Conservation (phyloP, 2,888 invertebrate genomes). For the Pemphredon lugubris region DNA sequence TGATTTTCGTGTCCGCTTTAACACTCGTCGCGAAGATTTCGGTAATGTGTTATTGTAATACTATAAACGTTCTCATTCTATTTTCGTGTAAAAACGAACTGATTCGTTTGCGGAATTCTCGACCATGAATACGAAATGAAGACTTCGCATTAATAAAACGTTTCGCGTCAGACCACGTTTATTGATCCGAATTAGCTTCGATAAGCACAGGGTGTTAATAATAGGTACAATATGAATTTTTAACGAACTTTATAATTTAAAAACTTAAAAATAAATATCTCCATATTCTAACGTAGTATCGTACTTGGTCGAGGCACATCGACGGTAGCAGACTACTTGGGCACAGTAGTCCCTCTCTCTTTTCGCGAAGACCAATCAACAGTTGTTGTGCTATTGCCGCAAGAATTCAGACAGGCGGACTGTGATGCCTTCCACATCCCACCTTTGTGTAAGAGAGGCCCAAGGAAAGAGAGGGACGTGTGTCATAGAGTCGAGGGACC, state of each 20-base stretch:
- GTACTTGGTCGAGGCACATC: too few species aligned
- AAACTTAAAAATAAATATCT: conserved; percentile 78
- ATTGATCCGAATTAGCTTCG: background rate
- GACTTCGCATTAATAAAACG: background rate
- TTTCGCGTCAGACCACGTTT: background rate
- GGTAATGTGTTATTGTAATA: background rate
- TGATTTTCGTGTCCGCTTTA: conserved; percentile 11
- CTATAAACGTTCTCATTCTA: background rate
- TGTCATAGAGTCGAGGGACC: too few species aligned
- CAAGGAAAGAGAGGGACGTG: too few species aligned
- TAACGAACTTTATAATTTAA: conserved; percentile 75
- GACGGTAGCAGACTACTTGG: too few species aligned
- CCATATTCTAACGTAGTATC: conserved; percentile 74
- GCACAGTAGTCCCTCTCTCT: too few species aligned
- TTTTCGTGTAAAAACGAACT: background rate
- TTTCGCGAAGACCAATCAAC: too few species aligned
- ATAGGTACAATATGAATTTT: conserved; percentile 57
- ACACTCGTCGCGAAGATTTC: background rate
- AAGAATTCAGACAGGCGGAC: too few species aligned
- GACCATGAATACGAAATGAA: background rate
- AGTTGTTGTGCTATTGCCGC: too few species aligned
- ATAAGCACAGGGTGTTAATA: conserved; percentile 52
- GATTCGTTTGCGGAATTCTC: background rate
- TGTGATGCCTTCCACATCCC: too few species aligned
- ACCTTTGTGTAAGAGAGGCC: too few species aligned